Evolutionary conservation across 2,888 invertebrate species (phyloP).

Genomic region (Drosophila formosana): DNA sequence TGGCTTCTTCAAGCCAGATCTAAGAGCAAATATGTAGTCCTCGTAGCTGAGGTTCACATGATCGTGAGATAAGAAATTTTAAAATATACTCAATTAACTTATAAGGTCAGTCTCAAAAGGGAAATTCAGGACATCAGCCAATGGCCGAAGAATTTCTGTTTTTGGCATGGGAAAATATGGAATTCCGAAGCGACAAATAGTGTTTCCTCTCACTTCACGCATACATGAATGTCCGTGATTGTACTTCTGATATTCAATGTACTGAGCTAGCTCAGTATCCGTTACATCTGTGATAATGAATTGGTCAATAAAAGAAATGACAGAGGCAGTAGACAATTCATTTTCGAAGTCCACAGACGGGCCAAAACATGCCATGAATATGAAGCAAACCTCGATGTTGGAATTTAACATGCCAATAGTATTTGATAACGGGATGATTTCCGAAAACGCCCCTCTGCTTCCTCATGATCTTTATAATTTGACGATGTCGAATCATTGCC

Average conservation of each 20-base stretch:
- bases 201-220: no score
- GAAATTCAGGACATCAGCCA: background rate
- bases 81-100: no score
- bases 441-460: background rate
- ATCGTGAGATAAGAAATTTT: no score
- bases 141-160: background rate
- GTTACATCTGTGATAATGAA: slow-evolving; percentile 1
- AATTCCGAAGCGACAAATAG: no score
- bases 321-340: background rate
- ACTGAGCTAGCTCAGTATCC: background rate
- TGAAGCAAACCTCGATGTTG: no score
- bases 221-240: slow-evolving; percentile 17
- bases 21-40: slow-evolving; percentile 1
- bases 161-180: slow-evolving; percentile 4
- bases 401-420: background rate
- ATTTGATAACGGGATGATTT: background rate
- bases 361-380: slow-evolving; percentile 1
- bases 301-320: slow-evolving; percentile 5
- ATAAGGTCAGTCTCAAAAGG: no score
- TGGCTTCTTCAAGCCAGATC: slow-evolving; percentile 20
- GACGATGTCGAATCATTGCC: background rate
- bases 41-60: no score
- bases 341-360: slow-evolving; percentile 9
- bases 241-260: slow-evolving; percentile 3
- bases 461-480: background rate